Base-by-base conservation (phyloP, 2,113 vertebrate genomes). In the Cromileptes altivelis region DNA sequence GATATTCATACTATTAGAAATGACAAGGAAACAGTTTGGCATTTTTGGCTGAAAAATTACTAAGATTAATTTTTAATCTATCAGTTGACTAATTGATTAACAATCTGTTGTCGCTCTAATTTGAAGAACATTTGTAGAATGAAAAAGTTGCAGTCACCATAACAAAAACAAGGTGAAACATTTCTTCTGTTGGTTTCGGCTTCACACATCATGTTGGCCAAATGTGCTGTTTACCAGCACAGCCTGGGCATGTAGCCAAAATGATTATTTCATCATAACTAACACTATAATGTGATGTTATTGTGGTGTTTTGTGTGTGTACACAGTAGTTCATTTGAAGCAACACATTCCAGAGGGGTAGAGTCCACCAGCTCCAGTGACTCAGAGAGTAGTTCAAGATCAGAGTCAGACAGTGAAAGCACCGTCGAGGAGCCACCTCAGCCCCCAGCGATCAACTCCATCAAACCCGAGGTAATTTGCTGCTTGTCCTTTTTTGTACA, bases 351-450 rank as follows among this genome's bases (percentile, higher is more conserved):
- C 96, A 97, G 96, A 70, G 95, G 93, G 18, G 84, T 79, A 0
- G 96, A 97, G 84, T 97, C 97, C 0, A 95, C 95, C 69, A 97
- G 95, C 91, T 97, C 96, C 90, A 98, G 96, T 18, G 97, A 96
- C 86, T 98, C 97, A 0, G 97, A 98, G 84, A 98, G 96, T 88
- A 97, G 97, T 88, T 97, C 96, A 0, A 97, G 96, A 86, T 98
- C 97, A 0, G 98, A 97, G 64, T 95, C 94, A 0, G 95, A 95
- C 87, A 96, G 95, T 0, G 97, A 96, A 0, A 96, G 95, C 64
- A 94, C 95, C 90, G 94, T 93, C 0, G 97, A 97, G 82, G 94
- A 90, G 49, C 75, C 75, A 0, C 78, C 75, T 30, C 81, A 69
- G 5, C 85, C 67, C 8, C 49, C 68, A 2, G 21, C 58, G 3